Percentiles rank a stretch among this genome's conserved stretches.
Conservation (phyloP, 2,113 vertebrate species). For the Hassar affinis region DNA sequence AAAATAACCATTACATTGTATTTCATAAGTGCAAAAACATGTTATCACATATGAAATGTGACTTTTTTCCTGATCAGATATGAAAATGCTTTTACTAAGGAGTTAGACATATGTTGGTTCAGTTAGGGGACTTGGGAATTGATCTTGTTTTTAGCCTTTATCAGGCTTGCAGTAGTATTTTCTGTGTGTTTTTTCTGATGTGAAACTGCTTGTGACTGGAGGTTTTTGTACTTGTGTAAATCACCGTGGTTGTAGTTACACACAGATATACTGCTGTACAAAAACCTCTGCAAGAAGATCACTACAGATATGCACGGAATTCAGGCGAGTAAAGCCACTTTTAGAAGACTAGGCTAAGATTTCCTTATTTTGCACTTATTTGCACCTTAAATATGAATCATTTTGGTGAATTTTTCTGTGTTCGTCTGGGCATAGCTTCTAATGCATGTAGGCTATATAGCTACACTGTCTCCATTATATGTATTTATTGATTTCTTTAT, state of each 20-base stretch:
- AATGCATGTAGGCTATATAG: background rate
- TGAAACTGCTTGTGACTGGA: background rate
- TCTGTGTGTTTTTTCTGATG: background rate
- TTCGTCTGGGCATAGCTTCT: background rate
- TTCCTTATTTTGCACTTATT: background rate
- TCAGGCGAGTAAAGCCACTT: background rate
- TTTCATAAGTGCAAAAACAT: background rate
- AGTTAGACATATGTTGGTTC: background rate
- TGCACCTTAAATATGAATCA: background rate
- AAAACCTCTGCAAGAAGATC: background rate
- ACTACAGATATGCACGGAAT: background rate
- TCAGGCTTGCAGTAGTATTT: background rate
- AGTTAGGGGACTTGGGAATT: background rate
- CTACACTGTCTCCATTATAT: too few relatives aligned
- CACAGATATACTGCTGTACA: background rate
- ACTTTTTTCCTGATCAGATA: background rate
- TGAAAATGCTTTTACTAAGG: background rate
- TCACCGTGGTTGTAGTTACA: conserved; percentile 22
- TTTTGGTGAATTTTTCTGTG: background rate
- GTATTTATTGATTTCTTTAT: too few relatives aligned
- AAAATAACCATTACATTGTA: background rate
- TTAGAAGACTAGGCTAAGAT: background rate
- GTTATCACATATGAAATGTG: background rate
- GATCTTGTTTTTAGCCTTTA: background rate
- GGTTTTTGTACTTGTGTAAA: conserved; percentile 13